These are phyloP conservation scores for Pseudomugil tenellus DNA, from an alignment of 2,797 vertebrate species.

Conservation along the genomic window DNA sequence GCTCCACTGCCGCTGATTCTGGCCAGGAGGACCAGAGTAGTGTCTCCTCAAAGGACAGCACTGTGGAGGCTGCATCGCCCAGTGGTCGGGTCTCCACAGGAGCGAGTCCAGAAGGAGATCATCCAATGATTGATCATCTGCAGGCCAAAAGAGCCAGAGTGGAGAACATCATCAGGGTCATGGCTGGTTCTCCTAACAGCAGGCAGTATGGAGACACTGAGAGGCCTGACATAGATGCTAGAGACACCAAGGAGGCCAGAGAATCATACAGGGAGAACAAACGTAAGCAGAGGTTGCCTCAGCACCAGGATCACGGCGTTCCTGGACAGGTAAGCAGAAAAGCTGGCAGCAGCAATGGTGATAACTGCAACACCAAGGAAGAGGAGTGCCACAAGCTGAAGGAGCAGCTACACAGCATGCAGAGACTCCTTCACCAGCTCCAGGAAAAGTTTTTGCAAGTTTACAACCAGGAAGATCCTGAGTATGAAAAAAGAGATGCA, in stretches of 20 bases:
- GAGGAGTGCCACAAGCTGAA: constrained; percentile 86
- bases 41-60: constrained; percentile 76
- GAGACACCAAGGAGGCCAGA: constrained; percentile 70
- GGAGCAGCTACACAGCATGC: constrained; percentile 90
- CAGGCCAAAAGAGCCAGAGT: constrained; percentile 92
- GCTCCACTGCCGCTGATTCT: constrained; percentile 66
- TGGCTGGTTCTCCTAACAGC: constrained; percentile 84
- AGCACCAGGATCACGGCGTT: constrained; percentile 81
- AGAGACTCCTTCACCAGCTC: constrained; percentile 86
- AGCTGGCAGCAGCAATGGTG: constrained; percentile 34
- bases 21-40: constrained; percentile 77
- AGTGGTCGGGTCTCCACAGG: constrained; percentile 59
- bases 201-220: constrained; percentile 68
- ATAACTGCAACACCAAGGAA: constrained; percentile 67
- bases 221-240: constrained; percentile 54
- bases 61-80: constrained; percentile 66
- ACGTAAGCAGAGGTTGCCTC: constrained; percentile 87
- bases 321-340: constrained; percentile 35
- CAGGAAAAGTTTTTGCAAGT: constrained; percentile 88
- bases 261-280: constrained; percentile 83
- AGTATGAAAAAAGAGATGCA: constrained; percentile 63
- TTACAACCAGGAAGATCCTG: constrained; percentile 74
- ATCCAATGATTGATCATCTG: constrained; percentile 82
- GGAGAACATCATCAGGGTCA: constrained; percentile 92
- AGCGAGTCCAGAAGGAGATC: constrained; percentile 69